A percentile compares a stretch with the other conserved stretches of the same genome.
These are phyloP conservation scores for Amphipoea lucens DNA, from an alignment of 2,888 invertebrate genomes.

Conservation along the genomic window DNA sequence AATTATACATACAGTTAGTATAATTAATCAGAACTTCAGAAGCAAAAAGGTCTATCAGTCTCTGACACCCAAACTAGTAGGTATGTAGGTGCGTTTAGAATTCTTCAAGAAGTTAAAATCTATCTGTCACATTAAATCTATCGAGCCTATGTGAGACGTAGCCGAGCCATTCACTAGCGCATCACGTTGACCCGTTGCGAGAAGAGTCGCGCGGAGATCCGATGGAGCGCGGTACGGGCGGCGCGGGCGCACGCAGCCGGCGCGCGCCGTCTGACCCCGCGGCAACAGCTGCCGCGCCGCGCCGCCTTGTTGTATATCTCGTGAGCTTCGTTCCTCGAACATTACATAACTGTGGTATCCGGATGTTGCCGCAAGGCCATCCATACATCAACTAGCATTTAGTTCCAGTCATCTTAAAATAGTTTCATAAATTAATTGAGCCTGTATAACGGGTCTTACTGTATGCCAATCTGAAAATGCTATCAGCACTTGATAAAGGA, in stretches of 20 bases:
- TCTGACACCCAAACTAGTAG: neutral
- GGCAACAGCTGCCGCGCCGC: slow-evolving; percentile 24
- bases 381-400: slow-evolving; percentile 72
- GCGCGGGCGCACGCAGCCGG: slow-evolving; percentile 21
- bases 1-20: neutral
- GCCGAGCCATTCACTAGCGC: slow-evolving; percentile 28
- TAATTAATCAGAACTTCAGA: neutral
- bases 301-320: slow-evolving; percentile 29
- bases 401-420: slow-evolving; percentile 68
- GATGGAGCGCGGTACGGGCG: slow-evolving; percentile 9
- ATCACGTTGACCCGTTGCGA: slow-evolving; percentile 42
- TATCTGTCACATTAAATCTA: neutral
- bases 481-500: neutral
- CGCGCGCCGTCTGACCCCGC: slow-evolving; percentile 55
- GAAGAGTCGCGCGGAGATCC: slow-evolving; percentile 11
- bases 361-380: slow-evolving; percentile 85
- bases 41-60: neutral
- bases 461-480: slow-evolving; percentile 9
- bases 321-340: slow-evolving; percentile 71
- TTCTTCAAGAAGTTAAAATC: neutral
- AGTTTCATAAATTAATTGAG: slow-evolving; percentile 34
- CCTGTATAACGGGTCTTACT: slow-evolving; percentile 23
- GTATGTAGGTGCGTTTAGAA: neutral
- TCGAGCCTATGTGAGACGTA: neutral
- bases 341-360: slow-evolving; percentile 85